Evolutionary conservation across 2,888 invertebrate genomes (phyloP).

Genomic region (Frankliniella fusca): DNA sequence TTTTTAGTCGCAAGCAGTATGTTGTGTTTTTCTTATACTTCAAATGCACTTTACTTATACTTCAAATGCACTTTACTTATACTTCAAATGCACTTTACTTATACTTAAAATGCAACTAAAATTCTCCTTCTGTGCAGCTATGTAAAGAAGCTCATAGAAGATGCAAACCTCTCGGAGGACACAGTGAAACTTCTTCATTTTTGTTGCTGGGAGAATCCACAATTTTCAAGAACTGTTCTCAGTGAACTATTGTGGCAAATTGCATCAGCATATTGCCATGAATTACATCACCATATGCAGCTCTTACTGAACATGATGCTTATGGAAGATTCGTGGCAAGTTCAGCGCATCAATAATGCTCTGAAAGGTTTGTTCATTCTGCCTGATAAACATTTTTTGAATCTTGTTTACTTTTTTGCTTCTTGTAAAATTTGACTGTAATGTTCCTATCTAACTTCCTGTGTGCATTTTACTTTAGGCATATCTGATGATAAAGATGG

Average conservation of each 20-base stretch:
- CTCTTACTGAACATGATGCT: constrained; percentile 78
- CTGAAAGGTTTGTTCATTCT: constrained; percentile 63
- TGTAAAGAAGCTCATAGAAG: constrained; percentile 92
- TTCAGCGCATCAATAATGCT: constrained; percentile 88
- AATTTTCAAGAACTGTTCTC: constrained; percentile 82
- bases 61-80: background rate
- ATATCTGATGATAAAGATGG: constrained; percentile 84
- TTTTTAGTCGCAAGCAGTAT: constrained; percentile 60
- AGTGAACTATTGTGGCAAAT: constrained; percentile 89
- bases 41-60: background rate
- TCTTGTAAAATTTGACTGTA: constrained; percentile 20
- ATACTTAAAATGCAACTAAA: background rate
- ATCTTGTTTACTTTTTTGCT: too few relatives aligned
- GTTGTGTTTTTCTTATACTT: background rate
- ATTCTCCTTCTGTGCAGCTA: constrained; percentile 56
- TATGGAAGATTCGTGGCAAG: constrained; percentile 95
- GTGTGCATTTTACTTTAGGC: constrained; percentile 45
- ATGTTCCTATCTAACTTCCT: constrained; percentile 23
- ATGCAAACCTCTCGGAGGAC: constrained; percentile 88
- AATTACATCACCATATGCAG: constrained; percentile 88
- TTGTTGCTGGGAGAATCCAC: constrained; percentile 95
- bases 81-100: background rate
- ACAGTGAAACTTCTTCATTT: constrained; percentile 85
- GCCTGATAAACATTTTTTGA: background rate
- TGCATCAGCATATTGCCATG: constrained; percentile 88